Evolutionary conservation across 2,888 invertebrate genomes (phyloP).

Genomic region (Priapulus caudatus): DNA sequence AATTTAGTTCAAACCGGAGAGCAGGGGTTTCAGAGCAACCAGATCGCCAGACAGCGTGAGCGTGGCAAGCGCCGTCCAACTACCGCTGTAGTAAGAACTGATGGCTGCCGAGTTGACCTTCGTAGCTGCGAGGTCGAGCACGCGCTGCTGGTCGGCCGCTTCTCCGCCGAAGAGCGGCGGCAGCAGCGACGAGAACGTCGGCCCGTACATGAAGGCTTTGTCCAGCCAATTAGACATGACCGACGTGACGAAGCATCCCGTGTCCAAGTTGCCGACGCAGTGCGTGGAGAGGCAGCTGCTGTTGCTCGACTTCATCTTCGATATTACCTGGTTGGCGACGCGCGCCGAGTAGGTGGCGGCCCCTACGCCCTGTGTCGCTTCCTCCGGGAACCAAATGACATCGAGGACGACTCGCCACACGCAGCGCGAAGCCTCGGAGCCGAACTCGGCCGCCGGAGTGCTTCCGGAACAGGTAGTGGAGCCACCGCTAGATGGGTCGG

Average conservation of each 20-base stretch:
- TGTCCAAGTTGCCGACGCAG: constrained; percentile 3
- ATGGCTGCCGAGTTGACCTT: not conserved
- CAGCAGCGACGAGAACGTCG: not conserved
- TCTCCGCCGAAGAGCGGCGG: not conserved
- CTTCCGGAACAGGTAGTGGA: not conserved
- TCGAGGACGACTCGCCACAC: not conserved
- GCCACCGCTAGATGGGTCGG: not conserved
- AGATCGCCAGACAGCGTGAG: not conserved
- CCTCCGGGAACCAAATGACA: not conserved
- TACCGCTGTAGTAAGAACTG: not conserved
- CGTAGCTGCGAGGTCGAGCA: not conserved
- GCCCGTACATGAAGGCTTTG: not conserved
- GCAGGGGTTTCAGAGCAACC: no score
- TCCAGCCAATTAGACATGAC: not conserved
- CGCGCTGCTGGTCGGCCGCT: not conserved
- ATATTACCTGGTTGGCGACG: not conserved
- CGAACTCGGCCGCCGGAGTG: not conserved
- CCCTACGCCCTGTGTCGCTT: not conserved
- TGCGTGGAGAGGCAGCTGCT: not conserved
- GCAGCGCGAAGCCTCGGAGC: not conserved
- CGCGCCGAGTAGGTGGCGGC: not conserved
- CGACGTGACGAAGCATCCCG: not conserved
- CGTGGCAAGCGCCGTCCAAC: not conserved
- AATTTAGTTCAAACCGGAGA: no score
- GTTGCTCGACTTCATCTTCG: not conserved